These are phyloP conservation scores for Clavelina lepadiformis DNA, from an alignment of 23 tunicate genomes.

Conservation along the genomic window DNA sequence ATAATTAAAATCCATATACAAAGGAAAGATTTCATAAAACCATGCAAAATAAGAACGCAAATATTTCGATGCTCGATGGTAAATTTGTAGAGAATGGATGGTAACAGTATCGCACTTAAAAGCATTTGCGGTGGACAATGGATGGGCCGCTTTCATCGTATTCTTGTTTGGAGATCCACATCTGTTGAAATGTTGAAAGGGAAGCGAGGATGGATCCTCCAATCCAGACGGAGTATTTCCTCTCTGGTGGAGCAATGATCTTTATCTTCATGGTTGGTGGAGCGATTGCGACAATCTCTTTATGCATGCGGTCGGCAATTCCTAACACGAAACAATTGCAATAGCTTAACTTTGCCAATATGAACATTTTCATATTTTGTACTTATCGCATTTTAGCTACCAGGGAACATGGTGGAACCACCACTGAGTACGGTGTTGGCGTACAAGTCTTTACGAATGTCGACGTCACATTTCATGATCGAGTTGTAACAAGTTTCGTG, in stretches of 20 bases:
- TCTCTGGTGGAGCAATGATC: constrained; percentile 58
- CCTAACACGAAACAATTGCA: constrained; percentile 6
- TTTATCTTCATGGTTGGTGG: constrained; percentile 55
- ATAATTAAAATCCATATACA: too few relatives aligned
- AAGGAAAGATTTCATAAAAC: too few relatives aligned
- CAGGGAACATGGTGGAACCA: constrained; percentile 93
- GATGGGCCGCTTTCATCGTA: constrained; percentile 12
- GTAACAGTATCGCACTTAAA: too few relatives aligned
- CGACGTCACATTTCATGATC: constrained; percentile 81
- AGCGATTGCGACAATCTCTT: constrained; percentile 27
- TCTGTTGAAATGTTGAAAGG: constrained; percentile 51
- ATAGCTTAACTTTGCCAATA: neutral
- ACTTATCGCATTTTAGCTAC: constrained; percentile 7
- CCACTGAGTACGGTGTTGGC: constrained; percentile 84
- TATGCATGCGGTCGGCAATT: constrained; percentile 43
- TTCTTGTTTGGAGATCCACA: constrained; percentile 19
- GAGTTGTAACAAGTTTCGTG: constrained; percentile 81
- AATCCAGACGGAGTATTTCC: constrained; percentile 58
- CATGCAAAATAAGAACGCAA: too few relatives aligned
- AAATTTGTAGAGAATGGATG: too few relatives aligned
- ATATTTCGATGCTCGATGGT: too few relatives aligned
- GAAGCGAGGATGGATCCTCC: constrained; percentile 44
- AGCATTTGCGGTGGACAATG: constrained; percentile 15
- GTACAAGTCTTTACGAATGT: constrained; percentile 80
- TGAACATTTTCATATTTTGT: neutral